These are phyloP conservation scores for Buteo buteo DNA, from an alignment of 2,113 vertebrate genomes.

Conservation along the genomic window DNA sequence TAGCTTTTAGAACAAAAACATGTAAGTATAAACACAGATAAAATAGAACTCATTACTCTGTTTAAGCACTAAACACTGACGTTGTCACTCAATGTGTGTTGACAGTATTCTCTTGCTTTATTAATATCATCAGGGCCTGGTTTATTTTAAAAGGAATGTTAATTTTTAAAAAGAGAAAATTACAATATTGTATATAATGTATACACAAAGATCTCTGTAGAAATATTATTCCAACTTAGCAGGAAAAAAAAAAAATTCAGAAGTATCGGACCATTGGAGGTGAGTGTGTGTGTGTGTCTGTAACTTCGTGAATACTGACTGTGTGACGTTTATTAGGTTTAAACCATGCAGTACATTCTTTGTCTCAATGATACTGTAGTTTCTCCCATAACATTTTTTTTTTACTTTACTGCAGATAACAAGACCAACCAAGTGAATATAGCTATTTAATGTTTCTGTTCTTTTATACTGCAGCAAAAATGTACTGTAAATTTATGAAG, in stretches of 20 bases:
- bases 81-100: slow-evolving; percentile 76
- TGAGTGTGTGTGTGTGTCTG: slow-evolving; percentile 80
- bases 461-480: slow-evolving; percentile 79
- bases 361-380: slow-evolving; percentile 78
- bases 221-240: slow-evolving; percentile 86
- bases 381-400: slow-evolving; percentile 70
- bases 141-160: slow-evolving; percentile 76
- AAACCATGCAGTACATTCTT: slow-evolving; percentile 78
- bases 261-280: slow-evolving; percentile 78
- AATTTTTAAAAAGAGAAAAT: slow-evolving; percentile 76
- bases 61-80: slow-evolving; percentile 74
- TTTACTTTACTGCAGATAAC: slow-evolving; percentile 75
- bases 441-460: slow-evolving; percentile 78
- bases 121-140: slow-evolving; percentile 74
- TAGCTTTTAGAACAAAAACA: slow-evolving; percentile 70
- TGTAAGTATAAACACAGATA: slow-evolving; percentile 72
- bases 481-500: slow-evolving; percentile 78
- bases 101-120: slow-evolving; percentile 78
- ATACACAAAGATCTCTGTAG: slow-evolving; percentile 85
- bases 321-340: slow-evolving; percentile 82
- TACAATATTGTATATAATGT: slow-evolving; percentile 87
- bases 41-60: slow-evolving; percentile 73
- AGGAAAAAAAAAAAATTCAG: slow-evolving; percentile 69
- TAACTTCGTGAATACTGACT: slow-evolving; percentile 80
- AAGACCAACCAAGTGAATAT: slow-evolving; percentile 78